phyloP scores from a whole-genome alignment of 2,888 invertebrate genomes.

The Torymus auratus region DNA sequence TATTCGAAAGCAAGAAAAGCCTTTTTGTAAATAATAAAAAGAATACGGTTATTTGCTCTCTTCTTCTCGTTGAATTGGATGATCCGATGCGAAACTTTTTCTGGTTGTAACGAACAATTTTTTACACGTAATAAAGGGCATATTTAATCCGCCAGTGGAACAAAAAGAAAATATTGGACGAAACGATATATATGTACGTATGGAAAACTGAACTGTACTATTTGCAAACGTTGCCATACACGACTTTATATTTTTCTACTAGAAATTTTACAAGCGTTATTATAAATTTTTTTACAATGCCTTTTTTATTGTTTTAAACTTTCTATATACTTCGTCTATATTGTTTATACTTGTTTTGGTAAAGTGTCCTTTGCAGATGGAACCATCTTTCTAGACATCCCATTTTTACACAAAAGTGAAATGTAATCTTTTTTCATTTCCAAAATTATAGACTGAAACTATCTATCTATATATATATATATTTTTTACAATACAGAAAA shows the following conservation, averaged over 20 bases:
- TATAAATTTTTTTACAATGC: conserved; percentile 27
- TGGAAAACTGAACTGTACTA: not conserved
- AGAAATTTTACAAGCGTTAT: conserved; percentile 47
- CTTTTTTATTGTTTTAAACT: conserved; percentile 13
- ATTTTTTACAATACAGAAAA: conserved; percentile 2
- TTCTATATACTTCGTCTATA: not conserved
- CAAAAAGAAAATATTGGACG: conserved; percentile 18
- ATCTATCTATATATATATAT: conserved; percentile 27
- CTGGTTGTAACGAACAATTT: conserved; percentile 10
- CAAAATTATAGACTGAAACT: conserved; percentile 36
- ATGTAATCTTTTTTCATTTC: conserved; percentile 14
- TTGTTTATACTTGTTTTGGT: conserved; percentile 26
- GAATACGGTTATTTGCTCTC: conserved; percentile 16
- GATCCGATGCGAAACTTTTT: not conserved
- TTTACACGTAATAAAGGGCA: conserved; percentile 3
- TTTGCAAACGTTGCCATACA: conserved; percentile 18
- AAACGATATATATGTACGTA: conserved; percentile 6
- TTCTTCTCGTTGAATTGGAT: not conserved
- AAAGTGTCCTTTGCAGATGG: conserved; percentile 38
- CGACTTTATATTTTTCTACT: conserved; percentile 53
- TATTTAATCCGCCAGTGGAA: conserved; percentile 8
- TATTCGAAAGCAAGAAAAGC: not conserved
- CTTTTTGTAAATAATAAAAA: conserved; percentile 34
- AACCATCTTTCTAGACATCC: not conserved
- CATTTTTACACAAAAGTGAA: conserved; percentile 15